Evolutionary conservation across 35 echinoderm and acorn worm species (phyloP).

Genomic region (Eucidaris tribuloides): DNA sequence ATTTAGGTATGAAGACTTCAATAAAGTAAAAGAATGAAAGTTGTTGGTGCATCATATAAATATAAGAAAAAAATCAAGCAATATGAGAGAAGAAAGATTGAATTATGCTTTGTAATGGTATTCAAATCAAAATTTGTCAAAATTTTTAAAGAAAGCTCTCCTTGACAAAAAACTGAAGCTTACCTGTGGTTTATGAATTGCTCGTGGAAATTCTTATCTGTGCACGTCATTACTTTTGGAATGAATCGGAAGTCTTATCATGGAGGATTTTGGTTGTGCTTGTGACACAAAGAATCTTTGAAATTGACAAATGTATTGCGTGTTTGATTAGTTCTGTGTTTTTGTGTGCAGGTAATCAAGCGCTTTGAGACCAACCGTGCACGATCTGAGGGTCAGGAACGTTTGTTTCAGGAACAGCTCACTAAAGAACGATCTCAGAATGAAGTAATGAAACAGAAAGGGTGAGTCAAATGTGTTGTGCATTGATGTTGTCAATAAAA

Average conservation of each 20-base stretch:
- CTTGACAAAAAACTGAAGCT: neutral
- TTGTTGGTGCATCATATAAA: too few relatives aligned
- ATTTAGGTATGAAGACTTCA: too few relatives aligned
- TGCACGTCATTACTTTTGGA: neutral
- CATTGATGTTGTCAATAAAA: neutral
- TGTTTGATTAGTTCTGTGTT: neutral
- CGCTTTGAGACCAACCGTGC: constrained; percentile 74
- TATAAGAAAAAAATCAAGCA: too few relatives aligned
- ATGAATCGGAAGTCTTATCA: neutral
- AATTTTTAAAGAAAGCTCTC: too few relatives aligned
- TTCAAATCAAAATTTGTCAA: too few relatives aligned
- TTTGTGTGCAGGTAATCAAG: constrained; percentile 60
- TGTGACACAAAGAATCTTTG: neutral
- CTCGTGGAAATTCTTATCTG: neutral
- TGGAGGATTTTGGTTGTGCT: neutral
- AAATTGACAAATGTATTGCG: neutral
- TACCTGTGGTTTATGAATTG: neutral
- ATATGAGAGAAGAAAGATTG: too few relatives aligned
- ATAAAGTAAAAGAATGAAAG: too few relatives aligned
- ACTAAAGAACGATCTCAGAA: constrained; percentile 74
- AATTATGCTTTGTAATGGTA: too few relatives aligned
- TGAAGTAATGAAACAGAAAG: constrained; percentile 69
- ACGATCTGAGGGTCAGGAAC: constrained; percentile 66
- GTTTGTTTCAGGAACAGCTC: constrained; percentile 61
- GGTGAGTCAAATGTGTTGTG: constrained; percentile 30